Evolutionary conservation across 1,140 invertebrate species (phyloP).

Genomic region (Drosophila orosa): DNA sequence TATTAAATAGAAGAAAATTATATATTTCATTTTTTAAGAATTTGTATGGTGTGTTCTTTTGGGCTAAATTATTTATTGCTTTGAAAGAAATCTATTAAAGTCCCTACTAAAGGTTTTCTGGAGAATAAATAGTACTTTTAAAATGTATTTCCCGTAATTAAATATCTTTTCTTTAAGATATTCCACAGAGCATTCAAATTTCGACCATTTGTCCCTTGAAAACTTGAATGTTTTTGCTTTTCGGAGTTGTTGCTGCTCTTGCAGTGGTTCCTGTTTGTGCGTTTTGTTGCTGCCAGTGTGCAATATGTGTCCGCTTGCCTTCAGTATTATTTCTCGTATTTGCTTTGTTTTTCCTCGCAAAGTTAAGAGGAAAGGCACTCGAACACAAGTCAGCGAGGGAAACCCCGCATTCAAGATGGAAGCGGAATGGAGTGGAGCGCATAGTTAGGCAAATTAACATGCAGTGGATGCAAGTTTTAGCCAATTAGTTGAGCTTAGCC

Average conservation of each 20-base stretch:
- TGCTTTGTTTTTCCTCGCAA: conserved; percentile 62
- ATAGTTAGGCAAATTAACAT: conserved; percentile 75
- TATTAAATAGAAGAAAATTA: too few relatives aligned
- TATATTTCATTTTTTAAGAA: too few relatives aligned
- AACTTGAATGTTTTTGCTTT: conserved; percentile 10
- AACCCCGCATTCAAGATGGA: not conserved
- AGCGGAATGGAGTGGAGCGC: conserved; percentile 12
- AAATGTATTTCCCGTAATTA: too few relatives aligned
- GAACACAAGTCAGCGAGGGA: not conserved
- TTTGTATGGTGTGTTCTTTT: too few relatives aligned
- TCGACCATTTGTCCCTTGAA: not conserved
- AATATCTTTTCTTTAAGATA: too few relatives aligned
- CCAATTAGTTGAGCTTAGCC: conserved; percentile 72
- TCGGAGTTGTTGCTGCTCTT: not conserved
- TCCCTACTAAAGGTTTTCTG: too few relatives aligned
- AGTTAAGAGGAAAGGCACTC: conserved; percentile 19
- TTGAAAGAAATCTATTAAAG: too few relatives aligned
- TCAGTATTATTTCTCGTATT: conserved; percentile 53
- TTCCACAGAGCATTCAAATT: conserved; percentile 1
- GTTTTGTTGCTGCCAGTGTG: conserved; percentile 49
- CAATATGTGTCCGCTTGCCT: conserved; percentile 40
- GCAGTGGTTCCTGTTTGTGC: conserved; percentile 50
- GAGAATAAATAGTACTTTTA: too few relatives aligned
- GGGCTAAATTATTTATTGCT: too few relatives aligned
- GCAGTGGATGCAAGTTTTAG: conserved; percentile 75